Evolutionary conservation across 2,888 invertebrate genomes (phyloP).

Genomic region (Ptychoptera albimana): DNA sequence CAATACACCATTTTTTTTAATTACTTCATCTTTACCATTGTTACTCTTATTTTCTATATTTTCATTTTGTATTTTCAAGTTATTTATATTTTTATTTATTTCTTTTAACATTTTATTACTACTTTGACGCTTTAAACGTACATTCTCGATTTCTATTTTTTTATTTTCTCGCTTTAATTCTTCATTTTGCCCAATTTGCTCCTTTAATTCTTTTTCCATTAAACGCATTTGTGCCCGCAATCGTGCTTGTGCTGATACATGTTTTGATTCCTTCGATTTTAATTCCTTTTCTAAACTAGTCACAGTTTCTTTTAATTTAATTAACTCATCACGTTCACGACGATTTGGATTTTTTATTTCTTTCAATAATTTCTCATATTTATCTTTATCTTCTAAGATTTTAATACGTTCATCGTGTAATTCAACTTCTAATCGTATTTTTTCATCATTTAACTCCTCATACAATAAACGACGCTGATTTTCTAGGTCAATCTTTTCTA

Average conservation of each 20-base stretch:
- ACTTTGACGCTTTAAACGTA: slow-evolving; percentile 37
- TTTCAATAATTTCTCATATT: slow-evolving; percentile 48
- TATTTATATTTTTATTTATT: slow-evolving; percentile 48
- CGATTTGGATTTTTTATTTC: slow-evolving; percentile 50
- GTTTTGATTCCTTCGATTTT: slow-evolving; percentile 55
- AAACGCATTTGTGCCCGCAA: slow-evolving; percentile 57
- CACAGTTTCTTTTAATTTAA: slow-evolving; percentile 46
- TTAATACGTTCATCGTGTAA: slow-evolving; percentile 54
- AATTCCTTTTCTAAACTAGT: slow-evolving; percentile 48
- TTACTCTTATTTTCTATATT: slow-evolving; percentile 12
- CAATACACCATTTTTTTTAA: slow-evolving; percentile 31
- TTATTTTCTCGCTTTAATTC: slow-evolving; percentile 49
- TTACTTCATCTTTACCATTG: slow-evolving; percentile 22
- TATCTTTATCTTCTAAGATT: slow-evolving; percentile 45
- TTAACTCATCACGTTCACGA: slow-evolving; percentile 54
- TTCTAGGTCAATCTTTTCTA: slow-evolving; percentile 39
- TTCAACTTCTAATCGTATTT: slow-evolving; percentile 45
- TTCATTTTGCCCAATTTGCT: slow-evolving; percentile 47
- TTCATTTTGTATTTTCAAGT: slow-evolving; percentile 22
- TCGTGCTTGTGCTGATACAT: slow-evolving; percentile 53
- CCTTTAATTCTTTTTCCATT: slow-evolving; percentile 51
- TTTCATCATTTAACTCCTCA: slow-evolving; percentile 46
- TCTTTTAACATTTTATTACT: slow-evolving; percentile 60
- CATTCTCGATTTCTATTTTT: slow-evolving; percentile 41
- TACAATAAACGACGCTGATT: background rate